Base-by-base conservation (phyloP, 2,888 invertebrate genomes). In the Limnephilus lunatus region DNA sequence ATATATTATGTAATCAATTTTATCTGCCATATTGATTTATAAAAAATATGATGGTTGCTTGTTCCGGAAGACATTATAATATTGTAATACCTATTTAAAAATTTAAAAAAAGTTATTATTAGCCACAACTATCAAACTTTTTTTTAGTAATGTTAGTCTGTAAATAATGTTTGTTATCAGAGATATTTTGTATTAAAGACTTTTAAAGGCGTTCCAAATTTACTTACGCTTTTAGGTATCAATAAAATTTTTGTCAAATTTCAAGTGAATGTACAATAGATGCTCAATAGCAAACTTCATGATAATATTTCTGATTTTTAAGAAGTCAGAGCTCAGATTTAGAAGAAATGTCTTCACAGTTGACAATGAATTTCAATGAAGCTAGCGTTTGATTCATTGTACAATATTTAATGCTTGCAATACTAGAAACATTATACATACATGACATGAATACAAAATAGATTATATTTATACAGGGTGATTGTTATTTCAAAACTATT, bases 21-120 rank as follows among this genome's bases (percentile, higher is more conserved):
- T 82, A 32, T 82, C 31, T 82, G 82, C 32, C 82, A 82, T 82
- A 82, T 82, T 82, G 31, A 83, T 83, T 83, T 35, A 83, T 15
- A 83, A 83, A 68, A 68, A 25, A 68, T 4, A 68, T 19, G 4
- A 83, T 83, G 83, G 83, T 83, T 83, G 15, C 35, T 35, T 31
- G 35, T 83, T 83, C 83, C 83, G 35, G 83, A 31, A 83, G 83
- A 83, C 35, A 83, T 83, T 83, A 83, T 19, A 82, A 14, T 82
- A 82, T 82, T 31, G 32, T 31, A 32, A 12, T 11, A 0, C 44
- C 1, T 44, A 44, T 83, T 83, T 35, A 35, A 31, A 82, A 82
- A 14, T n/a, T n/a, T 82, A 82, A 82, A 35, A 83, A 83, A 35
- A 83, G 19, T 35, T 82, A 7, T 82, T 68, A 0, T 68, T 68